Evolutionary conservation across 2,113 vertebrate species (phyloP).

Genomic region (Lutjanus erythropterus): DNA sequence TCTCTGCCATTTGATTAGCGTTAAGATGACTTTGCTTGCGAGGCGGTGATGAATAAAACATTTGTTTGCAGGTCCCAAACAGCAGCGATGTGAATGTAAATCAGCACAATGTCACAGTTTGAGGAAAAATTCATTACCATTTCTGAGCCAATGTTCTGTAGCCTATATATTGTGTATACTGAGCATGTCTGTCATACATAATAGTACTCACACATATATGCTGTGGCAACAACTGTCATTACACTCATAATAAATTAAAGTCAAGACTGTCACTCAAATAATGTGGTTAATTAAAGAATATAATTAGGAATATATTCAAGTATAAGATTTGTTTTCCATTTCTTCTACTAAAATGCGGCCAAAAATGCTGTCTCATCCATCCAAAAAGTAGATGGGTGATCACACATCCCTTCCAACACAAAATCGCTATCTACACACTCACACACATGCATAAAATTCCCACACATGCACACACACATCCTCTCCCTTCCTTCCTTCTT

Average conservation of each 20-base stretch:
- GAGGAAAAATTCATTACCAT: conserved; percentile 46
- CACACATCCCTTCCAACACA: conserved; percentile 3
- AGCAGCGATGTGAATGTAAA: conserved; percentile 67
- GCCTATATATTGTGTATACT: background rate
- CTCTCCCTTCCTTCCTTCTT: conserved; percentile 58
- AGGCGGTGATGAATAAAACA: conserved; percentile 81
- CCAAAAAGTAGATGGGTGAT: conserved; percentile 20
- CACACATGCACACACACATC: conserved; percentile 38
- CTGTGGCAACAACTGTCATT: conserved; percentile 15
- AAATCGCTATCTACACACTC: conserved; percentile 24
- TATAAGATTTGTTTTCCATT: background rate
- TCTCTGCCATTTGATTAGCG: conserved; percentile 47
- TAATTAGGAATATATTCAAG: conserved; percentile 1
- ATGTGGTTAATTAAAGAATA: background rate
- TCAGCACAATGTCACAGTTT: conserved; percentile 66
- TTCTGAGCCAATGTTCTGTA: background rate
- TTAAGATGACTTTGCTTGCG: conserved; percentile 54
- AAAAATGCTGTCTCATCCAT: conserved; percentile 12
- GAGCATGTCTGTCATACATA: conserved; percentile 3
- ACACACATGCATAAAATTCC: conserved; percentile 11
- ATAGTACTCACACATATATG: conserved; percentile 18
- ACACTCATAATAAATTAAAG: conserved; percentile 25
- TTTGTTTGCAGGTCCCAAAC: conserved; percentile 70
- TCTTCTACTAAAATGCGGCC: background rate
- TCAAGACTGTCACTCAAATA: conserved; percentile 6